Conservation (phyloP, 2,888 invertebrate species). For the Drosophila nigricruria region DNA sequence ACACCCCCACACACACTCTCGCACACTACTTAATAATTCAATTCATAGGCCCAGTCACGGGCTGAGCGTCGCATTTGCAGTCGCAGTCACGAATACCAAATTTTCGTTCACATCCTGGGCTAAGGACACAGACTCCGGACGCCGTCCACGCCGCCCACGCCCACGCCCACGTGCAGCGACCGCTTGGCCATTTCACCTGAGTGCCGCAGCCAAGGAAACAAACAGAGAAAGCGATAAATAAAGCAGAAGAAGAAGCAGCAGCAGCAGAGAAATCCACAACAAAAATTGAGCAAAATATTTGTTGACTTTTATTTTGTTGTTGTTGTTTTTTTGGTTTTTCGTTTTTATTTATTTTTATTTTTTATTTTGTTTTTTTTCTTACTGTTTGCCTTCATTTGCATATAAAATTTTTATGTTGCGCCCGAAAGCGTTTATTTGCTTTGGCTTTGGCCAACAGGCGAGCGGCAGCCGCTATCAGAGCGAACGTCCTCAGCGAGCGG, state of each 20-base stretch:
- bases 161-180: background rate
- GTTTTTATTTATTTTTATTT: conserved; percentile 4
- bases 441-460: conserved; percentile 36
- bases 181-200: conserved; percentile 43
- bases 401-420: conserved; percentile 77
- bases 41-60: conserved; percentile 80
- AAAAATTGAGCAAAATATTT: conserved; percentile 59
- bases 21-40: conserved; percentile 77
- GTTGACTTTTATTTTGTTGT: conserved; percentile 60
- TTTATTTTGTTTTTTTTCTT: conserved; percentile 7
- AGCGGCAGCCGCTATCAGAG: conserved; percentile 43
- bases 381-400: conserved; percentile 77
- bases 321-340: conserved; percentile 12
- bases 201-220: conserved; percentile 26
- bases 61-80: conserved; percentile 50
- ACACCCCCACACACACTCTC: conserved; percentile 18
- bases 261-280: conserved; percentile 11
- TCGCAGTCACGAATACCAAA: conserved; percentile 62
- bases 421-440: conserved; percentile 78
- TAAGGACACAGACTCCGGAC: conserved; percentile 24
- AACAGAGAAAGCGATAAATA: conserved; percentile 35
- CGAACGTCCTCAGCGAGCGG: background rate
- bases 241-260: conserved; percentile 8
- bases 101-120: conserved; percentile 38
- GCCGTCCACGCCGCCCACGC: background rate